Evolutionary conservation across 2,113 vertebrate genomes (phyloP).

Genomic region (Scalopus aquaticus): DNA sequence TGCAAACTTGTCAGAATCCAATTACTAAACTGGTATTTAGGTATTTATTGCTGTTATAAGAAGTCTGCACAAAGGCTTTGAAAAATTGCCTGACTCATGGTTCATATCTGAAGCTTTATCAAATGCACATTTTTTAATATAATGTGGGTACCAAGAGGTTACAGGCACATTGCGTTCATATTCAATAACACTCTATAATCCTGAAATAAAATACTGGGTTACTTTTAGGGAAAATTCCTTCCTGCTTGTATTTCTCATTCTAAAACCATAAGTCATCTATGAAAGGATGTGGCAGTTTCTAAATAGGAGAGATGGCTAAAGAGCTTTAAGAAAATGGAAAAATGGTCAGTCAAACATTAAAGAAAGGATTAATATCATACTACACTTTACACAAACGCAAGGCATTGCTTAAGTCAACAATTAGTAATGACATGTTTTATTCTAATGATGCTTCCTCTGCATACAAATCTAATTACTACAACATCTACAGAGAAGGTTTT

Average conservation of each 20-base stretch:
- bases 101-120: conserved; percentile 54
- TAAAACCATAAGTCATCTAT: conserved; percentile 49
- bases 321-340: conserved; percentile 57
- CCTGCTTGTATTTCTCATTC: conserved; percentile 60
- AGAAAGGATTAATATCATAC: neutral
- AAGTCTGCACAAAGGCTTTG: conserved; percentile 75
- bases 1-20: conserved; percentile 69
- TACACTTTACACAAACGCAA: neutral
- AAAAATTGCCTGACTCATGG: conserved; percentile 76
- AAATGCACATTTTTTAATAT: conserved; percentile 71
- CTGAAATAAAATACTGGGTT: conserved; percentile 60
- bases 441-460: neutral
- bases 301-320: conserved; percentile 42
- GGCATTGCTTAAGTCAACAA: neutral
- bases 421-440: conserved; percentile 3
- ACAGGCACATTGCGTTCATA: conserved; percentile 16
- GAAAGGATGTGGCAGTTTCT: conserved; percentile 40
- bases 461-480: neutral
- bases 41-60: conserved; percentile 77
- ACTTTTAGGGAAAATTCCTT: conserved; percentile 67
- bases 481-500: neutral
- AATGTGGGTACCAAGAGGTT: conserved; percentile 52
- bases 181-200: conserved; percentile 68
- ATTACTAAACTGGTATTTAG: conserved; percentile 81
- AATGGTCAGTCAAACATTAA: conserved; percentile 13